Conservation (phyloP, 1,140 invertebrate genomes). For the Drosophila dunni region DNA sequence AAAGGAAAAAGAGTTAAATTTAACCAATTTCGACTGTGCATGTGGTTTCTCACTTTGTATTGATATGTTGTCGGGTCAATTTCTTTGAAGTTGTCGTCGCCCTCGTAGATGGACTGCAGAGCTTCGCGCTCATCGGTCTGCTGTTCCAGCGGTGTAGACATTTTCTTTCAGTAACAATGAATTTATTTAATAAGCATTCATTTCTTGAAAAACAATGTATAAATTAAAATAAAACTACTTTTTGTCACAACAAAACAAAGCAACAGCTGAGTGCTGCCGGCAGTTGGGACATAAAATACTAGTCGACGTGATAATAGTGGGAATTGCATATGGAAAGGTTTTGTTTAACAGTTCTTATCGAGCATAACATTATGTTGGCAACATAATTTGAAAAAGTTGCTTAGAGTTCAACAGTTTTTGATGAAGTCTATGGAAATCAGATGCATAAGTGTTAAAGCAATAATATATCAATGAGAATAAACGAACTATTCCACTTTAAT, state of each 20-base stretch:
- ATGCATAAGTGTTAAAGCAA: too few relatives aligned
- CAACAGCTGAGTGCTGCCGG: slow-evolving; percentile 56
- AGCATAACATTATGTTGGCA: too few relatives aligned
- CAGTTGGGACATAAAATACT: background rate
- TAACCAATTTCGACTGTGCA: background rate
- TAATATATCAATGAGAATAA: too few relatives aligned
- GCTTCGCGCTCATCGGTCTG: slow-evolving; percentile 96
- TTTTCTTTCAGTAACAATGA: slow-evolving; percentile 64
- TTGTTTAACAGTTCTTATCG: too few relatives aligned
- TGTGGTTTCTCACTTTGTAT: slow-evolving; percentile 90
- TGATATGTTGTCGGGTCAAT: slow-evolving; percentile 92
- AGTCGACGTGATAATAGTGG: too few relatives aligned
- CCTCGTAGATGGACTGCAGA: slow-evolving; percentile 96
- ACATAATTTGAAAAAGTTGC: too few relatives aligned
- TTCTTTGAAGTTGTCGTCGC: slow-evolving; percentile 94
- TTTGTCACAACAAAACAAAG: slow-evolving; percentile 61
- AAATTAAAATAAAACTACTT: slow-evolving; percentile 35
- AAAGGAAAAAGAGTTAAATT: slow-evolving; percentile 64
- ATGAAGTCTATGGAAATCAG: too few relatives aligned
- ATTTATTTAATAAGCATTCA: slow-evolving; percentile 26
- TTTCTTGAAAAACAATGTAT: slow-evolving; percentile 18
- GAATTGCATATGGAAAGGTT: too few relatives aligned
- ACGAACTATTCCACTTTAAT: too few relatives aligned
- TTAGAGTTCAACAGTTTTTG: too few relatives aligned
- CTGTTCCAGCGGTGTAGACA: slow-evolving; percentile 87